Evolutionary conservation across 2,797 vertebrate genomes (phyloP), one percentile per base, ranked within the genome.

Genomic region (Hylomyscus alleni): DNA sequence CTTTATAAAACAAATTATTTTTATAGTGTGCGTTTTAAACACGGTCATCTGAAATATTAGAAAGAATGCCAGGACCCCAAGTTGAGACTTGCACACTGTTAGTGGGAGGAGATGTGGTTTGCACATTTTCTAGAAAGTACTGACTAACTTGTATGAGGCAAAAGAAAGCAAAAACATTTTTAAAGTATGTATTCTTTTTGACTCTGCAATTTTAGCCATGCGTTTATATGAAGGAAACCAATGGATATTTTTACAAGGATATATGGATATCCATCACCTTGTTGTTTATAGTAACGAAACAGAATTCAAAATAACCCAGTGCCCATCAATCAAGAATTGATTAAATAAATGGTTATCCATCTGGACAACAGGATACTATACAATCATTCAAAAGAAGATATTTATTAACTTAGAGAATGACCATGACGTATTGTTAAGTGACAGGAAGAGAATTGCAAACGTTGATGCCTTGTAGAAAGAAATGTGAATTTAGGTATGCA

Each of bases 181-280:
- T 29, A 62, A 54, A 69, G 24, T 12, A 22, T 37, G 6, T n/a
- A 58, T 85, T 84, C 47, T 73, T 26, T 93, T 90, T 62, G 50
- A 80, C 44, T 13, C 47, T 89, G 12, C 3, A 89, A 90, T 75
- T 93, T 75, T 60, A 58, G 47, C 29, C 50, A 24, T 22, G 15
- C 72, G 58, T 78, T 92, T 92, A 92, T 72, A 19, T 47, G 76
- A 56, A 89, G 72, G 72, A 97, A 92, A 92, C 20, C 88, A 81
- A 81, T n/a, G 24, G 7, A 73, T 29, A 72, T 52, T 94, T 78
- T 22, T 87, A 24, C 10, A 62, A 17, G 62, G 26, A 67, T 60
- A 6, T 77, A 58, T 19, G 34, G 40, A 60, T 91, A 50, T 34
- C 77, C 58, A 69, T 83, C 19, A 78, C 37, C 72, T n/a, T 91